phyloP scores from a whole-genome alignment of 2,797 vertebrate genomes.

The Vespertilio murinus region DNA sequence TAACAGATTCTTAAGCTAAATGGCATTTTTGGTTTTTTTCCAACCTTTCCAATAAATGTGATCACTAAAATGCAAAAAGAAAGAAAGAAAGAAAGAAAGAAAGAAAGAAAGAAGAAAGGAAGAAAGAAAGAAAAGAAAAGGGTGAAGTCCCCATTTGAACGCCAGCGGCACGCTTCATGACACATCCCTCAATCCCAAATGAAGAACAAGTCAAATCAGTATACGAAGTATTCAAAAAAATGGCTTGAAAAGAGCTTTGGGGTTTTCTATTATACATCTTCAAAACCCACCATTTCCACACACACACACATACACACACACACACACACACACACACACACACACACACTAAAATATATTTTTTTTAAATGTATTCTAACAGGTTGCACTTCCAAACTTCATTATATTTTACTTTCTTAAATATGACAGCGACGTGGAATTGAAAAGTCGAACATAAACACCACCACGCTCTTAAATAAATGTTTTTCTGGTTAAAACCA shows the following conservation, averaged over 20 bases:
- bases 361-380: conserved; percentile 18
- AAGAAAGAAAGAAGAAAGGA: too few relatives aligned
- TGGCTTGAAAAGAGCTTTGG: background rate
- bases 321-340: too few relatives aligned
- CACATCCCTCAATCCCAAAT: conserved; percentile 7
- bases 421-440: conserved; percentile 32
- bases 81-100: too few relatives aligned
- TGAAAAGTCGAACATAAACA: conserved; percentile 61
- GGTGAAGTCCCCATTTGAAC: conserved; percentile 63
- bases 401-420: conserved; percentile 6
- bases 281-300: background rate
- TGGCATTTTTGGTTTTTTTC: too few relatives aligned
- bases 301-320: too few relatives aligned
- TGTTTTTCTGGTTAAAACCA: conserved; percentile 56
- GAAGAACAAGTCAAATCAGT: conserved; percentile 23
- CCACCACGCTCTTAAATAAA: conserved; percentile 48
- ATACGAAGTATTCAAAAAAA: background rate
- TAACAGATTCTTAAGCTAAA: too few relatives aligned
- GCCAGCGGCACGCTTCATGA: background rate
- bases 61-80: too few relatives aligned
- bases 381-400: conserved; percentile 11
- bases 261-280: background rate
- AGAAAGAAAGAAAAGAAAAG: background rate
- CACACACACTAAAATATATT: too few relatives aligned
- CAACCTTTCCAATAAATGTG: too few relatives aligned